Evolutionary conservation across 2,113 vertebrate species (phyloP), one percentile per base, ranked within the genome.

Genomic region (Tragulus kanchil): DNA sequence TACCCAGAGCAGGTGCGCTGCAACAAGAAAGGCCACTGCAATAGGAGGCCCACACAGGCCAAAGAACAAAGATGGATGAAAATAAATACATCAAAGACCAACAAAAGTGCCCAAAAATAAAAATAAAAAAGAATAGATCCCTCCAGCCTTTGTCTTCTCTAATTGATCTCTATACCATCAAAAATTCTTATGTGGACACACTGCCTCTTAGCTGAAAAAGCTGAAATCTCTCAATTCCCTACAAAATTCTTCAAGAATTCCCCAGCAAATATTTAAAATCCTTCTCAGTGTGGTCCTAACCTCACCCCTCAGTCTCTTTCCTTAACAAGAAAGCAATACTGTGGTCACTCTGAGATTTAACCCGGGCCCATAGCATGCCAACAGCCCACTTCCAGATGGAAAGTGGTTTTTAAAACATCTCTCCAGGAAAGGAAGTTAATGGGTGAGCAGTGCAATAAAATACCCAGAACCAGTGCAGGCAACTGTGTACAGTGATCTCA

Each of bases 381-480:
- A 16, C 3, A 31, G 48, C 10, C 48, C 56, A 52, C 82, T 62
- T 85, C 7, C 75, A 54, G n/a, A 77, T 17, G 75, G 67, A 90
- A 71, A 90, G 42, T 50, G n/a, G 81, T 58, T 93, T 84, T 69
- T n/a, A 54, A 90, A 88, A 61, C 90, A 52, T 48, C 62, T 69
- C 85, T 89, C 83, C 69, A 61, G 67, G 67, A 84, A 90, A 83
- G 61, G 45, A 88, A 75, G 48, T 42, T 64, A 42, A 78, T 52
- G 77, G 67, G 86, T n/a, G 62, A 87, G 21, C 19, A 50, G 50
- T 61, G 25, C 81, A 50, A 58, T 16, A 45, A 42, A 90, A 93
- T 77, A 62, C 86, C 61, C 36, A 19, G 85, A 81, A 45, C 54
- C 28, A 23, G 36, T 10, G 50, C 31, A 71, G 56, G 36, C 81